Evolutionary conservation across 2,888 invertebrate genomes (phyloP), one percentile per base, ranked within the genome.

Genomic region (Copidosoma aretas): DNA sequence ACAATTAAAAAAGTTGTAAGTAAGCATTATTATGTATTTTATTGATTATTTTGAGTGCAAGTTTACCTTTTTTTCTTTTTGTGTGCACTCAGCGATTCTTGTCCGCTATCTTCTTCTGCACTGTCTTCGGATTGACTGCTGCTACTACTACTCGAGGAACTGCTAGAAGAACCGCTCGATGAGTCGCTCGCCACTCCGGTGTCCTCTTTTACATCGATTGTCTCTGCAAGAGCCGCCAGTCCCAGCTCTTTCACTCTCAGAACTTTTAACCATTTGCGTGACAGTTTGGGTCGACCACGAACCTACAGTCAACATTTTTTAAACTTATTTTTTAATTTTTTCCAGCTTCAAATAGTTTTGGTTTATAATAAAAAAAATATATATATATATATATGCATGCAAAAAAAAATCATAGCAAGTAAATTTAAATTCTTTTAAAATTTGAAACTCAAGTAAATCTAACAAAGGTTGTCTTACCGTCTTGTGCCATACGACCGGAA

Each of bases 401-500:
- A 19, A 54, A 49, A 5, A 5, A 49, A 49, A 19, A 15, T 49
- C 4, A 49, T 5, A n/a, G n/a, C n/a, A 49, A 19, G 10, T 19
- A 49, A 49, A 49, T 49, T 3, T n/a, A 12, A 52, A n/a, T 52
- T 3, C n/a, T 5, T 52, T 52, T 52, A 12, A 12, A 12, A 19
- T 52, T 19, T 32, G 32, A 56, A 24, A 15, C 17, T 22, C 19
- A 15, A 10, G 21, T 12, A 54, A 19, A 54, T 19, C 4, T 8
- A 32, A 54, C 19, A 10, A 49, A 49, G 19, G 5, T 52, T 14
- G 10, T 41, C 32, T 64, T 77, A 83, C 93, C 10, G 97, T 97
- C 86, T 98, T 98, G 83, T 98, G 97, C 97, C 98, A 98, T 0
- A 98, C 98, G 17, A 98, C 89, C 0, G 97, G 96, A 82, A 99